Evolutionary conservation across 2,888 invertebrate species (phyloP).

Genomic region (Hirtodrosophila confusa): DNA sequence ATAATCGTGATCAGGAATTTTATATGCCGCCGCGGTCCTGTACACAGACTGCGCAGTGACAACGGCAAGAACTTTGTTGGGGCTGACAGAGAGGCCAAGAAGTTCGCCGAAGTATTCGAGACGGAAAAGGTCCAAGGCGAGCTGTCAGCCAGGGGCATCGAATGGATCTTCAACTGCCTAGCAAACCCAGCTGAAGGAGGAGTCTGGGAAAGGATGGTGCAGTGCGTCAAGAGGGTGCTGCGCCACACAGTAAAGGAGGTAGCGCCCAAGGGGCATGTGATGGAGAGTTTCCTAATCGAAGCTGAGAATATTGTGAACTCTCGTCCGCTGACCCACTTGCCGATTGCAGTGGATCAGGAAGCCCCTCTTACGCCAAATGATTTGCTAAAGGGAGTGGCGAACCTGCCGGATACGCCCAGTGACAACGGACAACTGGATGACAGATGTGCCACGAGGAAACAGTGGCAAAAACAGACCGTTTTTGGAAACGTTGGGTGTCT

Average conservation of each 20-base stretch:
- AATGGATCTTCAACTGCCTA: conserved; percentile 13
- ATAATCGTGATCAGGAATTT: conserved; percentile 20
- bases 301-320: not conserved
- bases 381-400: not conserved
- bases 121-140: conserved; percentile 2
- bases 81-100: too few species aligned
- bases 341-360: too few species aligned
- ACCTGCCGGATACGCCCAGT: not conserved
- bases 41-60: too few species aligned
- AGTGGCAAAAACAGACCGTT: not conserved
- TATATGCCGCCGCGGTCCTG: conserved; percentile 1
- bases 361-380: not conserved
- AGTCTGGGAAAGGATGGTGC: conserved; percentile 15
- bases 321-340: too few species aligned
- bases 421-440: not conserved
- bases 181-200: conserved; percentile 6
- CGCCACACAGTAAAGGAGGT: too few species aligned
- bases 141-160: conserved; percentile 1
- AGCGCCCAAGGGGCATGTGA: too few species aligned
- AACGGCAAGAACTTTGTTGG: too few species aligned
- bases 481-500: not conserved
- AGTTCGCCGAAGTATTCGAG: conserved; percentile 7
- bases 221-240: too few species aligned
- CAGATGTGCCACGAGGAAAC: too few species aligned
- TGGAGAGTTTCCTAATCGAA: not conserved